A percentile compares a stretch with the other conserved stretches of the same genome.
phyloP scores from a whole-genome alignment of 2,888 invertebrate species.

The Polydrusus tereticollis region DNA sequence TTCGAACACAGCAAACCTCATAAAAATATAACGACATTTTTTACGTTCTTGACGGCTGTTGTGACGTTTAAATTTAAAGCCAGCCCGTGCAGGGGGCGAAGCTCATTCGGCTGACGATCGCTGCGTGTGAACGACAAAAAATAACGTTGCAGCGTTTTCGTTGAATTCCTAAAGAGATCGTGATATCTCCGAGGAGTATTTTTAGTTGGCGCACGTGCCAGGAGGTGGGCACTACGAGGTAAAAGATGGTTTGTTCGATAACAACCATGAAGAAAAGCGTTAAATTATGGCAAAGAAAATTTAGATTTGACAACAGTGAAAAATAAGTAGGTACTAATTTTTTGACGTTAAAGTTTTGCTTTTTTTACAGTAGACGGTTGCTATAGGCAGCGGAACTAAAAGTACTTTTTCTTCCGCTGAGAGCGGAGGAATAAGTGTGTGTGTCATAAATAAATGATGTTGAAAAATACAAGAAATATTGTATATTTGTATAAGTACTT shows the following conservation, averaged over 20 bases:
- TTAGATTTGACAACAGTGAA: too few species aligned
- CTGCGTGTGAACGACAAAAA: constrained; percentile 8
- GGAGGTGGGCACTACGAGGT: not conserved
- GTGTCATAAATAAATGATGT: too few species aligned
- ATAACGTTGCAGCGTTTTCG: not conserved
- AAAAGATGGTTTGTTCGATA: not conserved
- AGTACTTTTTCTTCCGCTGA: too few species aligned
- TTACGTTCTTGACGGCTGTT: constrained; percentile 14
- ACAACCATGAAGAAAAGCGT: too few species aligned
- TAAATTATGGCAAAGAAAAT: too few species aligned
- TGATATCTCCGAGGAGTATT: not conserved
- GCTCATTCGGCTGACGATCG: not conserved
- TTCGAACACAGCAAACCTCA: not conserved
- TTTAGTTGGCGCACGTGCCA: constrained; percentile 9
- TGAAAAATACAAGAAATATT: too few species aligned
- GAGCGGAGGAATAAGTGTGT: too few species aligned
- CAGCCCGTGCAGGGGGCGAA: not conserved
- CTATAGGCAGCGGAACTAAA: too few species aligned
- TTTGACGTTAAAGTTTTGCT: too few species aligned
- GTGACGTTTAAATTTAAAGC: constrained; percentile 12
- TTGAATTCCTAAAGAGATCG: not conserved
- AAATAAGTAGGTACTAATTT: too few species aligned
- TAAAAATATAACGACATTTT: constrained; percentile 9
- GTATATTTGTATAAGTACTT: too few species aligned
- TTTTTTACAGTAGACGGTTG: too few species aligned